Base-by-base conservation (phyloP, 2,888 invertebrate genomes). In the Halocaridina rubra region DNA sequence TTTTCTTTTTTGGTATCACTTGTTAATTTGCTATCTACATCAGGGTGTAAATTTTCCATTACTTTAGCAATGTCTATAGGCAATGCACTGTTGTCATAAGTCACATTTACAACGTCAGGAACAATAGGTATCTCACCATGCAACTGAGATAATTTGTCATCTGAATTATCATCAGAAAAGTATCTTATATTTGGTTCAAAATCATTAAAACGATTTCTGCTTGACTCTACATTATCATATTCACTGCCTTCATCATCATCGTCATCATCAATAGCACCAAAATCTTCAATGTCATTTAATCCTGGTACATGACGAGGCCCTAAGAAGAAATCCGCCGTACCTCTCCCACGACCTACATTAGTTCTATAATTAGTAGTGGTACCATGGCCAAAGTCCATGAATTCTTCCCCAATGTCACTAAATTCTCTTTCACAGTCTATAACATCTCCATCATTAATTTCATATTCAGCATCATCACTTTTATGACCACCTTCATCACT, bases 401-500 rank as follows among this genome's bases (percentile, higher is more conserved):
- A 53, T 16, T 69, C 79, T 16, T 53, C 71, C n/a, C 64, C 10
- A 3, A 46, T 19, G 32, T 53, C 79, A 16, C 24, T 7, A 2
- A 39, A 29, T 33, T 79, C 79, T 16, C 29, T 46, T 27, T 75
- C 75, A 46, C 53, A 53, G 30, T 59, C 59, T 10, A 59, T 76
- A 27, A 76, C 16, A 16, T 61, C 81, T 7, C 72, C 77, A 13
- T 69, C 72, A 3, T n/a, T 67, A 33, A 71, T 72, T 59, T 10
- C 57, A 61, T 71, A 59, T 27, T 33, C 59, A 13, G 13, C 61
- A 3, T 30, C 32, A 13, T 19, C 39, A 16, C 39, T 27, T 29
- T 16, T 19, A 16, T 33, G 27, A 2, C 22, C 30, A 4, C 77
- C 82, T 16, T 29, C 59, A 22, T 84, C 82, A 61, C 82, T 78